Percentiles rank a stretch among this genome's conserved stretches.
phyloP scores from a whole-genome alignment of 1,140 invertebrate species.

The Proales similis region DNA sequence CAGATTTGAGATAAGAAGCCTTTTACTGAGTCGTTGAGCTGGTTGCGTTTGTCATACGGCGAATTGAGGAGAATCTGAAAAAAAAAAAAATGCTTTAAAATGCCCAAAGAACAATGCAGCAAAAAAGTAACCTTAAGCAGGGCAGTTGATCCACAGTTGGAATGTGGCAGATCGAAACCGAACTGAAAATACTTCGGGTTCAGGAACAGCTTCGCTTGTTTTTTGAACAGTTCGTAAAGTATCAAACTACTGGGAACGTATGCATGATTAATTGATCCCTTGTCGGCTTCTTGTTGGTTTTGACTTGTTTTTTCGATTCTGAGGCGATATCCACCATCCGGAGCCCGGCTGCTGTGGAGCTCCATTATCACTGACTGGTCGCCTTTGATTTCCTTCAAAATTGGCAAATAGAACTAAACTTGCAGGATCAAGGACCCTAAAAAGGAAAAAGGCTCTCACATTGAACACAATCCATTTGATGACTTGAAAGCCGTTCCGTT shows the following conservation, averaged over 20 bases:
- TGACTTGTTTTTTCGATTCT: too few relatives aligned
- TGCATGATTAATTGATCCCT: too few relatives aligned
- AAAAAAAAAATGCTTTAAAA: slow-evolving; percentile 6
- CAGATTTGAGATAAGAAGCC: slow-evolving; percentile 46
- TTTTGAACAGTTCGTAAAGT: too few relatives aligned
- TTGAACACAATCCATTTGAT: slow-evolving; percentile 37
- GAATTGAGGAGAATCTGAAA: neutral
- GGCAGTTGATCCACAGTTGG: neutral
- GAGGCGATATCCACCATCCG: neutral
- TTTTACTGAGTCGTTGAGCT: neutral
- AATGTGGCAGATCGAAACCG: too few relatives aligned
- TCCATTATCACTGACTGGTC: neutral
- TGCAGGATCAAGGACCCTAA: neutral
- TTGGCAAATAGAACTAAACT: neutral
- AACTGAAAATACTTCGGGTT: too few relatives aligned
- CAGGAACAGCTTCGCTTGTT: too few relatives aligned
- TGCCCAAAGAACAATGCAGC: slow-evolving; percentile 4
- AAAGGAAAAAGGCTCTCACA: neutral
- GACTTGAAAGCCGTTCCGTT: slow-evolving; percentile 19
- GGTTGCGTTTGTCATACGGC: neutral
- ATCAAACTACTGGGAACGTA: too few relatives aligned
- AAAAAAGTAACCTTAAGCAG: neutral
- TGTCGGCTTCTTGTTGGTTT: too few relatives aligned
- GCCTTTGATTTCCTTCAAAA: neutral
- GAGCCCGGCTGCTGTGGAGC: neutral